Base-by-base conservation (phyloP, 1,140 invertebrate genomes). In the Drosophila melanogaster region DNA sequence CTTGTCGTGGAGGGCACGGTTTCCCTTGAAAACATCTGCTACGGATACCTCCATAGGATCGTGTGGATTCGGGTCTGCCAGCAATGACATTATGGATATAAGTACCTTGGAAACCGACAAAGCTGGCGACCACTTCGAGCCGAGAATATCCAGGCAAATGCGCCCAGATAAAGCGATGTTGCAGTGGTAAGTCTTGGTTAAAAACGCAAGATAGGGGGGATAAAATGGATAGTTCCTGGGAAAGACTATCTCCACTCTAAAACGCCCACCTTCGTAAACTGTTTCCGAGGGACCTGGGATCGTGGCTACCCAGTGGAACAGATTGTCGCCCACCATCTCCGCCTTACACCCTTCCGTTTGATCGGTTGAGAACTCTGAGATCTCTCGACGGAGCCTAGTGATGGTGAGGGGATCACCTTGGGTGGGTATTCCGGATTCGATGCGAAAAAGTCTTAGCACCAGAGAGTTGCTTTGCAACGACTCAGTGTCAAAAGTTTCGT, bases 41-140 rank as follows among this genome's bases (percentile, higher is more conserved):
- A 99, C 97, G 93, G 97, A 97, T 93, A 98, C 98, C 43, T 97
- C 97, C 83, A 99, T 93, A 15, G 98, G 98, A 94, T 99, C 98
- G 92, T 99, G 98, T 12, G 98, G 98, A 94, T 99, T 99, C 11
- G 98, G 98, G 61, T 98, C 98, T 90, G 97, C 98, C 59, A 99
- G 93, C 70, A 99, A 94, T 71, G 98, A 98, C 93, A 99, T 98
- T 93, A 99, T 99, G 19, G 98, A 99, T 51, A 99, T 93, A 55
- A 99, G 94, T 59, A 99, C 97, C 64, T 98, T 99, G 91, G 98
- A 95, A 81, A 99, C 99, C 93, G 99, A 98, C 79, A 99, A 94
- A 15, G 98, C 98, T 44, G 98, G 98, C 92, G 97, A 98, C 98
- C 98, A 99, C 90, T 96, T 95, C 93, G 97, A 97, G 94, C 95